Percentiles rank a stretch among this genome's conserved stretches.
phyloP scores from a whole-genome alignment of 2,797 vertebrate genomes.

The Limosa lapponica region DNA sequence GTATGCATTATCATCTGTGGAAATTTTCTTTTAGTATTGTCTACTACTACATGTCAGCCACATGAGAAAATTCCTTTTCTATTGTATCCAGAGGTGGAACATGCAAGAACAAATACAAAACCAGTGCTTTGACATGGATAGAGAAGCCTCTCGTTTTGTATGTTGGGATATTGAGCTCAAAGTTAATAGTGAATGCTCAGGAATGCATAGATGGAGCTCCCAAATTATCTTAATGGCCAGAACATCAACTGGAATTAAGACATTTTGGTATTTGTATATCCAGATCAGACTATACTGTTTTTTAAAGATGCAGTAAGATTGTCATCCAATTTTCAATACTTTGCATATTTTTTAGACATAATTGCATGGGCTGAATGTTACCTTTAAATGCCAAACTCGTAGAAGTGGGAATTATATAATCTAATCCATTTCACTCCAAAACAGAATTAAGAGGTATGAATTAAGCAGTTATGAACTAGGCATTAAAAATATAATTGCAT shows the following conservation, averaged over 20 bases:
- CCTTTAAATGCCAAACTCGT: not conserved
- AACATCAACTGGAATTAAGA: not conserved
- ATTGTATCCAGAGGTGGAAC: not conserved
- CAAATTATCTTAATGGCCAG: not conserved
- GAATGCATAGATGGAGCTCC: not conserved
- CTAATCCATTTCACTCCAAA: not conserved
- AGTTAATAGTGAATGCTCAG: not conserved
- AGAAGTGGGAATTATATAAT: not conserved
- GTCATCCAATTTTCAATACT: not conserved
- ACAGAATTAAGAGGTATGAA: not conserved
- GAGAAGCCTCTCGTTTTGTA: not conserved
- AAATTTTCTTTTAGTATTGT: not conserved
- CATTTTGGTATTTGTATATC: not conserved
- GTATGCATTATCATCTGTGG: not conserved
- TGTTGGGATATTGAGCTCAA: not conserved
- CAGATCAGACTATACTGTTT: not conserved
- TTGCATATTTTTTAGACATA: not conserved
- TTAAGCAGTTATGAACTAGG: not conserved
- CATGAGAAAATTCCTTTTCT: not conserved
- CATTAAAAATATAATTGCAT: conserved; percentile 2
- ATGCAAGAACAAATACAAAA: not conserved
- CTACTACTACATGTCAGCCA: not conserved
- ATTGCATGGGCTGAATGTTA: not conserved
- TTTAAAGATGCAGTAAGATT: not conserved
- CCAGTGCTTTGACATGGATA: not conserved